Conservation (phyloP, 2,797 vertebrate species). For the Paguma larvata region DNA sequence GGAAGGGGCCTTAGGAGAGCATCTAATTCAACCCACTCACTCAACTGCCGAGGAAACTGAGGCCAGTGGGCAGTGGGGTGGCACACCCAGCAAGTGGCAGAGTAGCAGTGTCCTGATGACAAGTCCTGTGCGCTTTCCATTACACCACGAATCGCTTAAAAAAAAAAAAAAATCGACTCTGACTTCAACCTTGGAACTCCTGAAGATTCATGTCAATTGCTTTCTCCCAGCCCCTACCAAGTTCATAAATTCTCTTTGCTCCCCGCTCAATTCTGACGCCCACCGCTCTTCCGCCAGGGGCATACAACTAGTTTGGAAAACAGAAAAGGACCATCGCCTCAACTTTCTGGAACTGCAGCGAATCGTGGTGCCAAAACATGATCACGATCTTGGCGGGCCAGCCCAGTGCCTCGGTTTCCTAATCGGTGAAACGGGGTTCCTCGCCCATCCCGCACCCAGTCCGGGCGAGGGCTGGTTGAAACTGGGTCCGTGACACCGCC, state of each 20-base stretch:
- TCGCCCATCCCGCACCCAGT: background rate
- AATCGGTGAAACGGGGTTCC: background rate
- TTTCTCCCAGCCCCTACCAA: background rate
- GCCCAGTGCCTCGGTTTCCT: conserved; percentile 4
- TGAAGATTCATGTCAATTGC: background rate
- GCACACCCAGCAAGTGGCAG: conserved; percentile 46
- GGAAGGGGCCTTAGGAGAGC: conserved; percentile 73
- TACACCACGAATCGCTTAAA: conserved; percentile 55
- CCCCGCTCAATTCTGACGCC: conserved; percentile 24
- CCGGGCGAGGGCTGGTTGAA: background rate
- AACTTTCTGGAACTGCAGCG: background rate
- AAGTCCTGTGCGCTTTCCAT: conserved; percentile 57
- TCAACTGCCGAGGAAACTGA: conserved; percentile 74
- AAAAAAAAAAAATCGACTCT: background rate
- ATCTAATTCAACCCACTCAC: conserved; percentile 66
- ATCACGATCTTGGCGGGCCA: background rate
- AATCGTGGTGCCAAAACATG: background rate
- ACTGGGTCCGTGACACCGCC: too few relatives aligned
- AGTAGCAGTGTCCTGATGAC: conserved; percentile 24
- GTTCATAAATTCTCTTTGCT: conserved; percentile 48
- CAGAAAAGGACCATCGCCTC: background rate
- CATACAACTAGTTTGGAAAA: conserved; percentile 7
- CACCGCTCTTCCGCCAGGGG: background rate
- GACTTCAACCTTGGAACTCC: conserved; percentile 61
- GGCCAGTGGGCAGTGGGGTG: conserved; percentile 22